Conservation (phyloP, 2,797 vertebrate species). For the Periparus ater region DNA sequence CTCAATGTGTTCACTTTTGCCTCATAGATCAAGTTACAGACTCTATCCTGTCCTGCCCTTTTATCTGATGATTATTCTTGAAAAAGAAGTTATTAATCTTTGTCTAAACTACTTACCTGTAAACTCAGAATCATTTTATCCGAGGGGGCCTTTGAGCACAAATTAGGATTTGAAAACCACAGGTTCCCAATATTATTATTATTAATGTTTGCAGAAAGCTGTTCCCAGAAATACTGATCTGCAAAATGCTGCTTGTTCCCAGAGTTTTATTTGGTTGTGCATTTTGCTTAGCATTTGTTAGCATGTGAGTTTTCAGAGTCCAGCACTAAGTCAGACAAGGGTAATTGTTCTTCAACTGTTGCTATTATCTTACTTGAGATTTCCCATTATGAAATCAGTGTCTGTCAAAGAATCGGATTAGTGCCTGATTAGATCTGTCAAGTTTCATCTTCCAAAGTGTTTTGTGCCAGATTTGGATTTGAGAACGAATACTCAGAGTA, state of each 20-base stretch:
- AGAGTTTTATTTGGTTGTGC: constrained; percentile 55
- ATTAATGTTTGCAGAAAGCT: constrained; percentile 47
- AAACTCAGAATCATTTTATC: background rate
- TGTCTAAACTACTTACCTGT: background rate
- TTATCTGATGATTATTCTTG: background rate
- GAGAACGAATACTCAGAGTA: constrained; percentile 46
- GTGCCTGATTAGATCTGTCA: constrained; percentile 1
- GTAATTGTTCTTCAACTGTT: constrained; percentile 28
- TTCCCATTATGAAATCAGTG: constrained; percentile 18
- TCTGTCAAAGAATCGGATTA: constrained; percentile 26
- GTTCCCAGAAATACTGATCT: constrained; percentile 34
- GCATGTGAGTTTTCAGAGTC: constrained; percentile 3
- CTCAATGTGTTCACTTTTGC: background rate
- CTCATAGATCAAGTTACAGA: background rate
- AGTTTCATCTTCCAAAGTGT: background rate
- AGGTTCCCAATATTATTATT: background rate
- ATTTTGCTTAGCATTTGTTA: constrained; percentile 45
- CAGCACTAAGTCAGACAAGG: constrained; percentile 14
- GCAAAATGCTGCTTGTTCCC: constrained; percentile 26
- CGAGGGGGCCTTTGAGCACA: background rate
- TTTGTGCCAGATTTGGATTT: background rate
- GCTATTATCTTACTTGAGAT: background rate
- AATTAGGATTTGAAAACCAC: background rate
- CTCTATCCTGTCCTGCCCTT: background rate
- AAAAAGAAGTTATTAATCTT: background rate